Conservation (phyloP, 2,888 invertebrate genomes). For the Pimpla rufipes region DNA sequence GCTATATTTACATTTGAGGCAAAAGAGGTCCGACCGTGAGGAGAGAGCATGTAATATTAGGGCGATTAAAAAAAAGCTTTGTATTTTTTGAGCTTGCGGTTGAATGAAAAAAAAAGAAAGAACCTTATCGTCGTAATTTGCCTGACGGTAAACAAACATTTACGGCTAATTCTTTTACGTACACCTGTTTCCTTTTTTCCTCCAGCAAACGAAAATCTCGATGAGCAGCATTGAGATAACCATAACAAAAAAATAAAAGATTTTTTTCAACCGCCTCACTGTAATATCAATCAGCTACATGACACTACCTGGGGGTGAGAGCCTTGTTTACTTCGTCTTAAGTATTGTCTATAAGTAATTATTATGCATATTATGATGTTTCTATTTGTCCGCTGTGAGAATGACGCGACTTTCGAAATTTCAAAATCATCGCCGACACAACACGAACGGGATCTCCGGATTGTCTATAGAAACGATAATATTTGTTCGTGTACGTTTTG, state of each 20-base stretch:
- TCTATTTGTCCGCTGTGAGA: conserved; percentile 18
- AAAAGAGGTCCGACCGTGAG: conserved; percentile 34
- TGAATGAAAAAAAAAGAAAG: too few species aligned
- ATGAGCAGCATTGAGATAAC: too few species aligned
- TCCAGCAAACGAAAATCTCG: too few species aligned
- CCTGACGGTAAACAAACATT: too few species aligned
- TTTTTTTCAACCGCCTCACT: not conserved
- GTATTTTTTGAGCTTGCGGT: too few species aligned
- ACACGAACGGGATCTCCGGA: conserved; percentile 40
- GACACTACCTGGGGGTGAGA: not conserved
- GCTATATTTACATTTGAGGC: conserved; percentile 57
- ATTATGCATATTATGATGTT: conserved; percentile 15
- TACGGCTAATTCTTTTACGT: too few species aligned
- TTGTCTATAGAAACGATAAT: conserved; percentile 47
- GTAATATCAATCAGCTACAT: conserved; percentile 29
- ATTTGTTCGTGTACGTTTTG: conserved; percentile 49
- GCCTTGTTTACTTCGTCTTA: conserved; percentile 18
- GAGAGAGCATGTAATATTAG: conserved; percentile 26
- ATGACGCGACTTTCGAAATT: not conserved
- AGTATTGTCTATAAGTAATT: conserved; percentile 36
- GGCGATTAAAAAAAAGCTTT: too few species aligned
- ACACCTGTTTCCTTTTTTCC: too few species aligned
- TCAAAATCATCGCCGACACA: not conserved
- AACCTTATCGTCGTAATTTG: too few species aligned
- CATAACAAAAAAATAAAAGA: too few species aligned